These are phyloP conservation scores for Arctia plantaginis DNA, from an alignment of 2,888 invertebrate species.

Conservation along the genomic window DNA sequence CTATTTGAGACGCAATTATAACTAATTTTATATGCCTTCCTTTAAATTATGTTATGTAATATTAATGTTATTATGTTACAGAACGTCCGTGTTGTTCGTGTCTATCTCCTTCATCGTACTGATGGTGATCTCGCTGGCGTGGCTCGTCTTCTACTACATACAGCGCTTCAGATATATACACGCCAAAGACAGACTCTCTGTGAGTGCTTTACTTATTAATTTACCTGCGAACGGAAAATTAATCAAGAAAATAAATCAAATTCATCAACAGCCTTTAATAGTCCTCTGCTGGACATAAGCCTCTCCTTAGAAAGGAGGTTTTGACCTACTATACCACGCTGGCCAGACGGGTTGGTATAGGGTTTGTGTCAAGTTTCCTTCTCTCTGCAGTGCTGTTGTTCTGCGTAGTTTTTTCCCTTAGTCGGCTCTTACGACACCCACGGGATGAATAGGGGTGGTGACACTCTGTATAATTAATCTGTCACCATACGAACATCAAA, in stretches of 20 bases:
- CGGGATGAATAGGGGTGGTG: no score
- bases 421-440: no score
- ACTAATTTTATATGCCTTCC: neutral
- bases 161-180: conserved; percentile 97
- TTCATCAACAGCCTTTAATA: no score
- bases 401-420: no score
- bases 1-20: neutral
- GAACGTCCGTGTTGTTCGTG: conserved; percentile 97
- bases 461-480: no score
- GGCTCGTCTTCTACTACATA: conserved; percentile 98
- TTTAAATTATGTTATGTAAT: neutral
- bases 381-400: no score
- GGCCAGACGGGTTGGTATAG: no score
- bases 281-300: no score
- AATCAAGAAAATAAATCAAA: neutral
- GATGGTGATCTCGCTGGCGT: conserved; percentile 97
- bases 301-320: no score
- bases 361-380: no score
- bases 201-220: conserved; percentile 74
- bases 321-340: no score
- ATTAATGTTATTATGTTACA: conserved; percentile 70
- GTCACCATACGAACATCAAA: no score
- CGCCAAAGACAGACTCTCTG: conserved; percentile 97
- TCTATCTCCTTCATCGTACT: conserved; percentile 98
- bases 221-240: neutral